phyloP scores from a whole-genome alignment of 2,797 vertebrate species.

The Cossypha caffra region DNA sequence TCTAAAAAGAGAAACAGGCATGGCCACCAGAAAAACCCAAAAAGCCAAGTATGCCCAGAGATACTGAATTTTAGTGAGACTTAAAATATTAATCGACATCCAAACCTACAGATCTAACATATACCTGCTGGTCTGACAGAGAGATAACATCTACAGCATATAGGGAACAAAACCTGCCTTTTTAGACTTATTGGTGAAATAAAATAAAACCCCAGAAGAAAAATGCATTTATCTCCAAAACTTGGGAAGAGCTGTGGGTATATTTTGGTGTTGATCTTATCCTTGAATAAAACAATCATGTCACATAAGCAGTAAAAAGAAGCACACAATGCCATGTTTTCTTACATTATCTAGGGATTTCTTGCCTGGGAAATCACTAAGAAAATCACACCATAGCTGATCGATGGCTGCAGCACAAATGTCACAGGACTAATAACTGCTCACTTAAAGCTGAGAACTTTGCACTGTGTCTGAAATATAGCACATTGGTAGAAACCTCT shows the following conservation, averaged over 20 bases:
- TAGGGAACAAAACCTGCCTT: not conserved
- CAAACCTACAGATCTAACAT: not conserved
- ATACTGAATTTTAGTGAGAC: not conserved
- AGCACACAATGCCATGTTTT: not conserved
- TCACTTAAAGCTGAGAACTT: not conserved
- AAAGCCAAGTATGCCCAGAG: not conserved
- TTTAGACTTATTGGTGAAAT: not conserved
- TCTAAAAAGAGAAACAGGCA: not conserved
- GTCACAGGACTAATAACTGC: not conserved
- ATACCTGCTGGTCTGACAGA: not conserved
- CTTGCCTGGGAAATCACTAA: not conserved
- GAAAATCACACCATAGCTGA: constrained; percentile 6
- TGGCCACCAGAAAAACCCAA: not conserved
- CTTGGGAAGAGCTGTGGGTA: accelerated
- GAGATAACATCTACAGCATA: not conserved
- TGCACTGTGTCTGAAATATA: accelerated
- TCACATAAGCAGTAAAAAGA: not conserved
- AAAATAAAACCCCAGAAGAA: not conserved
- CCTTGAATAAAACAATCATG: not conserved
- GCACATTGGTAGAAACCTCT: not conserved
- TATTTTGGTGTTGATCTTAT: not conserved
- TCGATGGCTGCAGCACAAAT: not conserved
- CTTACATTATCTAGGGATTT: not conserved
- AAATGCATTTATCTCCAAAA: not conserved
- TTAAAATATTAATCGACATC: not conserved